phyloP scores from a whole-genome alignment of 1,140 invertebrate species.

The Cotesia typhae region DNA sequence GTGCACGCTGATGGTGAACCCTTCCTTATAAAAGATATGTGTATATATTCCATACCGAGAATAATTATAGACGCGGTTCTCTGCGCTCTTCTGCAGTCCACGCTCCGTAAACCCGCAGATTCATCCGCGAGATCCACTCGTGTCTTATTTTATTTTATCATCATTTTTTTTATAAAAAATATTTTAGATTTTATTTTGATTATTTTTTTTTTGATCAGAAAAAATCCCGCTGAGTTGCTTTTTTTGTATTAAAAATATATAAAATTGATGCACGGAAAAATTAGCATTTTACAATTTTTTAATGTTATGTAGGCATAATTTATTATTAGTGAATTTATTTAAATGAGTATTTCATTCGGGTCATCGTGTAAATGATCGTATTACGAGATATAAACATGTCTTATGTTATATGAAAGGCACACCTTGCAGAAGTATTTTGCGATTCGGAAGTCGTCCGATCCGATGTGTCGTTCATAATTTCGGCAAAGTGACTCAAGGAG shows the following conservation, averaged over 20 bases:
- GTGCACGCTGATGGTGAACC: constrained; percentile 19
- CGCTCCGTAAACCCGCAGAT: constrained; percentile 27
- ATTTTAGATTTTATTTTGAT: neutral
- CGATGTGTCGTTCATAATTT: too few species aligned
- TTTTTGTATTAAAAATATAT: neutral
- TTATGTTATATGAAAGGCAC: neutral
- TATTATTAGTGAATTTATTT: constrained; percentile 11
- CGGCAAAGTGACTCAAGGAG: too few species aligned
- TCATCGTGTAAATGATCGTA: neutral
- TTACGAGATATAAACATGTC: constrained; percentile 4
- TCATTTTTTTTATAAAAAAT: neutral
- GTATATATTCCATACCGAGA: constrained; percentile 14
- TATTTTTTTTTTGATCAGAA: neutral
- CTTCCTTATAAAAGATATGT: constrained; percentile 27
- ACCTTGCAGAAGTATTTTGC: neutral
- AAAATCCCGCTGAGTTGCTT: neutral
- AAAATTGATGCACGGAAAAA: neutral
- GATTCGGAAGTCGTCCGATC: too few species aligned
- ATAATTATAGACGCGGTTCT: constrained; percentile 27
- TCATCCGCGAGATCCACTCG: constrained; percentile 18
- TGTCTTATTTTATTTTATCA: neutral
- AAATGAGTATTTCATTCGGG: constrained; percentile 1
- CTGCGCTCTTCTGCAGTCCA: constrained; percentile 5
- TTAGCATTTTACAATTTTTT: neutral
- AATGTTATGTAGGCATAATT: neutral